Percentiles rank a stretch among this genome's conserved stretches.
Conservation (phyloP, 1,140 invertebrate species). For the Drosophila nebulosa region DNA sequence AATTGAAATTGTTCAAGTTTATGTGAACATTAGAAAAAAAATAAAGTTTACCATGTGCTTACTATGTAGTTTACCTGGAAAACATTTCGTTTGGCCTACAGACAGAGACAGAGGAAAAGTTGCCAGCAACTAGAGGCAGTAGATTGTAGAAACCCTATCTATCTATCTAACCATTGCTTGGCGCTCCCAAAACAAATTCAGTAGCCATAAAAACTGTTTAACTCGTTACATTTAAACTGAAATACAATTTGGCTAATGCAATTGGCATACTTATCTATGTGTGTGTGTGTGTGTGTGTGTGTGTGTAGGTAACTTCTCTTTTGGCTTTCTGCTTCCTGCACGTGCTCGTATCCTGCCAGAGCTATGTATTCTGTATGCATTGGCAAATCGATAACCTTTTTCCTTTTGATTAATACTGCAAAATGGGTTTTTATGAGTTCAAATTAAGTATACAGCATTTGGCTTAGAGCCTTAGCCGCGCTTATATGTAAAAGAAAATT, state of each 20-base stretch:
- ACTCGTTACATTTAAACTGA: slow-evolving; percentile 68
- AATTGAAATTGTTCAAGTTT: background rate
- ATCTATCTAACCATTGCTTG: background rate
- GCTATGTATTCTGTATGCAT: background rate
- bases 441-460: background rate
- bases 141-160: background rate
- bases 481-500: background rate
- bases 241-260: slow-evolving; percentile 75
- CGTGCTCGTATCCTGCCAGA: background rate
- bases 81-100: background rate
- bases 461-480: too few species aligned
- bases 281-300: slow-evolving; percentile 4
- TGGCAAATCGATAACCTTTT: slow-evolving; percentile 21
- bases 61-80: too few species aligned
- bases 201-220: slow-evolving; percentile 61
- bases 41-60: background rate
- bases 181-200: background rate
- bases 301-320: background rate
- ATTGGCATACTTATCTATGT: slow-evolving; percentile 52
- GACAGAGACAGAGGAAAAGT: slow-evolving; percentile 26
- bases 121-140: slow-evolving; percentile 34
- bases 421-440: slow-evolving; percentile 42
- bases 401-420: slow-evolving; percentile 42
- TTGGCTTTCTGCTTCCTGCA: background rate
- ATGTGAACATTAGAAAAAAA: background rate